Base-by-base conservation (phyloP, 2,797 vertebrate genomes). In the Chelonia mydas region DNA sequence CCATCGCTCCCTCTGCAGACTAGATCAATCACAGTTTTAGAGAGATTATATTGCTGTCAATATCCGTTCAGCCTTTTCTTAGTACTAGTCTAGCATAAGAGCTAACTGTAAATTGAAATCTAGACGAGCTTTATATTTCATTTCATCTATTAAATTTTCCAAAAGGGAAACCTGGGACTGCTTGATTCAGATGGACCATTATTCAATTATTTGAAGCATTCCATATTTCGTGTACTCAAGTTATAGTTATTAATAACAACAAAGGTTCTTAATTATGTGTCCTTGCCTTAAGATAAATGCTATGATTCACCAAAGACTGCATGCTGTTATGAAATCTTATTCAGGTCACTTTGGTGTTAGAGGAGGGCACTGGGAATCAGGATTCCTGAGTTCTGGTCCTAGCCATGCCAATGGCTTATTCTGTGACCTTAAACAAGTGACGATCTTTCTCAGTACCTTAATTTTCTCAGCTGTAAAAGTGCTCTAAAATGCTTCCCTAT, bases 31-130 rank as follows among this genome's bases (percentile, higher is more conserved):
- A 91, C 87, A n/a, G 93, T 47, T 81, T 94, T 87, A 87, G 77
- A 84, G 77, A 94, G 90, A 95, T 94, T 90, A 94, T 90, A 25
- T 13, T 74, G 57, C 91, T 95, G 89, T 82, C 92, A 87, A 82
- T 15, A 87, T 90, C 4, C 72, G 50, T 92, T 80, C 87, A 91
- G 54, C 11, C 89, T 91, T 93, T 92, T 37, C 77, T 82, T 93
- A 89, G 92, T 50, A 6, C 72, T 94, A 81, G 82, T 85, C 41
- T 83, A 92, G 37, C 87, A 86, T 17, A 68, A 87, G 57, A 12
- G 50, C 86, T 92, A 74, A 47, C 31, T 61, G 25, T 76, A 45
- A 76, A 83, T 59, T 85, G 86, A 87, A 93, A 91, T 49, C 61
- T n/a, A 82, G 90, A 94, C 85, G 77, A 90, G 61, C 41, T 55